Conservation (phyloP, 2,113 vertebrate genomes). For the Brienomyrus brachyistius region DNA sequence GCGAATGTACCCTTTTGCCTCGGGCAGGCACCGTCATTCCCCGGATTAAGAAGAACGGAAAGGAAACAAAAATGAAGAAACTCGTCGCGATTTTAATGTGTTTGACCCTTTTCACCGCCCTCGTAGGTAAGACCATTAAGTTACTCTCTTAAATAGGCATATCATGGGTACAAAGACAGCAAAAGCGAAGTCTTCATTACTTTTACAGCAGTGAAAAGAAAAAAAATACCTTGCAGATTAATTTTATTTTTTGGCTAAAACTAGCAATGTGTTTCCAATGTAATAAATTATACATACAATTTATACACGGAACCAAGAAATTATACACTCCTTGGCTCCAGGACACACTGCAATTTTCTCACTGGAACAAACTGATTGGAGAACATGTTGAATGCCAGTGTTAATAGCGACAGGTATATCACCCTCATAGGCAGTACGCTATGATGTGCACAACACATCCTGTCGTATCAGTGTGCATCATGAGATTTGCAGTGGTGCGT, state of each 20-base stretch:
- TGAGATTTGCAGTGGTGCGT: background rate
- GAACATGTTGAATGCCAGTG: background rate
- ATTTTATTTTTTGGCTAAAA: background rate
- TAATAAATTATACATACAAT: background rate
- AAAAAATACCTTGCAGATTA: background rate
- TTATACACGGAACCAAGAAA: background rate
- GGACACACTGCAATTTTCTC: background rate
- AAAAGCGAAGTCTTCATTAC: background rate
- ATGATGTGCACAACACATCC: background rate
- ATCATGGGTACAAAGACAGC: background rate
- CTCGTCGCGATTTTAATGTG: background rate
- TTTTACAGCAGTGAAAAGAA: background rate
- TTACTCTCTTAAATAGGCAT: background rate
- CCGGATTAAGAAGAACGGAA: background rate
- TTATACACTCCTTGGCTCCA: background rate
- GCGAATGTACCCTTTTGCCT: background rate
- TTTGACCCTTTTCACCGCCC: background rate
- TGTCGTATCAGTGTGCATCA: background rate
- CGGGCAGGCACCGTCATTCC: background rate
- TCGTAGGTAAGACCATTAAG: background rate
- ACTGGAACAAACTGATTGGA: background rate
- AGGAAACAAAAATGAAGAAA: conserved; percentile 4
- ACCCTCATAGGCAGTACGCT: background rate
- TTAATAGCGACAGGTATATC: background rate
- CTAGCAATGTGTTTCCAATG: background rate